Evolutionary conservation across 2,113 vertebrate species (phyloP).

Genomic region (Ploceus nigricollis): DNA sequence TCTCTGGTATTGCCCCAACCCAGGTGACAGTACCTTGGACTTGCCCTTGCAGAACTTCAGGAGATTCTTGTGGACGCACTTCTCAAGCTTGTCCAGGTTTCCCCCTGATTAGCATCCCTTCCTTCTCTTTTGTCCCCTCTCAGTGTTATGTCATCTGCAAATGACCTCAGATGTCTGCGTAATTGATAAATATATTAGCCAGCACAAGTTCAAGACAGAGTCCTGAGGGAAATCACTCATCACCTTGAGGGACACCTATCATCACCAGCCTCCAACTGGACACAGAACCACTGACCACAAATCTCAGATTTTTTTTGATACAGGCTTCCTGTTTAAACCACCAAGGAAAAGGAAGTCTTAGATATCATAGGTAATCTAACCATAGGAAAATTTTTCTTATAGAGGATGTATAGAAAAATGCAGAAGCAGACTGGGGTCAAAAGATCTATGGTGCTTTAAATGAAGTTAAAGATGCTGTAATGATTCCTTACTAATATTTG

Average conservation of each 20-base stretch:
- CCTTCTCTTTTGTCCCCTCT: neutral
- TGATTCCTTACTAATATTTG: neutral
- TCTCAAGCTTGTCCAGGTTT: neutral
- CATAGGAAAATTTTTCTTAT: neutral
- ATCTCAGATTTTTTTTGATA: neutral
- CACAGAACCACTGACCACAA: neutral
- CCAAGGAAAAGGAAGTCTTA: rapidly evolving
- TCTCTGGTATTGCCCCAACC: neutral
- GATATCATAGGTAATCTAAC: rapidly evolving
- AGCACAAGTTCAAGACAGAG: neutral
- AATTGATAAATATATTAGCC: neutral
- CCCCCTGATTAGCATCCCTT: neutral
- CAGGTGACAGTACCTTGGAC: too few species aligned
- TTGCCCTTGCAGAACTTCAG: neutral
- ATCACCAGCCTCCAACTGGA: neutral
- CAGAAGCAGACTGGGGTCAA: neutral
- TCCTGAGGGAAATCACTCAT: neutral
- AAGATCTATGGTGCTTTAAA: neutral
- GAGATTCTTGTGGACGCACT: neutral
- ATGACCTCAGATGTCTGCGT: neutral
- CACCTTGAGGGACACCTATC: too few species aligned
- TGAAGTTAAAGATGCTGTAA: neutral
- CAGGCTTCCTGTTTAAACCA: neutral
- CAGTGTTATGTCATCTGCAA: neutral
- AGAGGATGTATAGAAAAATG: neutral